phyloP scores from a whole-genome alignment of 35 echinoderm and acorn worm species.

The Strongylocentrotus purpuratus region DNA sequence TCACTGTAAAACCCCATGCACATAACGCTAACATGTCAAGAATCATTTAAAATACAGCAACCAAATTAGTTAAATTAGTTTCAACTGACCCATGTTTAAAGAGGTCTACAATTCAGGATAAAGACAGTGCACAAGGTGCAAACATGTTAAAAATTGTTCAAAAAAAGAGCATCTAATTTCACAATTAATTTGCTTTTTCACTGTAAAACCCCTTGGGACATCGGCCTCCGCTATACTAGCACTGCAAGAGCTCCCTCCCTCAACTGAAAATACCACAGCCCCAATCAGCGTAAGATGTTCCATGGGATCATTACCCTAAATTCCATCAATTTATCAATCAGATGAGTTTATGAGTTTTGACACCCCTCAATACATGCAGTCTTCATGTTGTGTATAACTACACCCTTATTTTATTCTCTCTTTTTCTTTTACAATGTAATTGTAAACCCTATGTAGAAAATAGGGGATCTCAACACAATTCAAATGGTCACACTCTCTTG shows the following conservation, averaged over 20 bases:
- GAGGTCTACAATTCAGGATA: no score
- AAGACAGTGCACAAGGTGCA: no score
- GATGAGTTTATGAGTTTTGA: background rate
- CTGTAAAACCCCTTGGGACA: background rate
- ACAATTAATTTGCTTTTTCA: background rate
- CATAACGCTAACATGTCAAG: no score
- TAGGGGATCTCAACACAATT: constrained; percentile 9
- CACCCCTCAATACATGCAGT: background rate
- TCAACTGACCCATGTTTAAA: no score
- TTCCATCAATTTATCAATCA: constrained; percentile 12
- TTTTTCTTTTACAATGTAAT: background rate
- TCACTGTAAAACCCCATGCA: no score
- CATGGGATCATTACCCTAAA: background rate
- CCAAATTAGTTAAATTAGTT: no score
- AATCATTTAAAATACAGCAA: no score
- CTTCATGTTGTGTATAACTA: background rate
- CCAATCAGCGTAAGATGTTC: background rate
- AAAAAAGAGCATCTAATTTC: no score
- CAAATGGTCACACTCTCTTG: constrained; percentile 18
- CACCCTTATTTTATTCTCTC: background rate
- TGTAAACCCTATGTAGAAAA: background rate
- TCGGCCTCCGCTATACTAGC: background rate
- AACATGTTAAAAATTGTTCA: no score
- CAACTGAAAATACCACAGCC: background rate
- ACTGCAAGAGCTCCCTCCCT: background rate